Base-by-base conservation (phyloP, 2,113 vertebrate species). In the Stegastes partitus region DNA sequence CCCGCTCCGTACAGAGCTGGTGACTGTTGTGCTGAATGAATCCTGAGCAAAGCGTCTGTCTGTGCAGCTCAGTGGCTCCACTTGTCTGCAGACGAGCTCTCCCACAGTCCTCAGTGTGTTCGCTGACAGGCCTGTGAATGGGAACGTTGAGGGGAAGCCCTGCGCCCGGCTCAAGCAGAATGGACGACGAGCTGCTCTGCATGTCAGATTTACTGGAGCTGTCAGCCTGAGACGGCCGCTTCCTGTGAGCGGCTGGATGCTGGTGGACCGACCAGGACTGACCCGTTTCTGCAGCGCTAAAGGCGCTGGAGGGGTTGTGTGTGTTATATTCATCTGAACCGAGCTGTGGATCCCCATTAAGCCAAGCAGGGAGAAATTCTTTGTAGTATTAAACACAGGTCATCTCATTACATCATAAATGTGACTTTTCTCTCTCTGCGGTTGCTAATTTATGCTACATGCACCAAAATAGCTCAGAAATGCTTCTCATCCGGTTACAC, bases 61-160 rank as follows among this genome's bases (percentile, higher is more conserved):
- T 79, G 44, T 64, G 45, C 72, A 37, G 63, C 63, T 54, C 56
- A 42, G 82, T 56, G 68, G 15, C 58, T 75, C 65, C 77, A 71
- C 79, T 45, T 45, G 62, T 75, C 74, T 42, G 45, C 42, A 25
- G 74, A 55, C 62, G 31, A 55, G 44, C 56, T 81, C 73, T 71
- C 82, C 73, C 53, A 53, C 76, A 45, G 50, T 31, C 68, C 64
- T 49, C 65, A 50, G 61, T 57, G 64, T 81, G 57, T 81, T 61
- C 31, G 63, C 21, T 70, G 80, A 67, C 83, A 62, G 75, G 64
- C 61, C 14, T 74, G 71, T 63, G 80, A 76, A 61, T 28, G 49
- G 66, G 34, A 37, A 53, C 5, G 18, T 37, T 3, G 63, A 74
- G 59, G 84, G 81, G 74, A 82, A 87, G 81, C 89, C 84, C 86